Evolutionary conservation across 2,888 invertebrate genomes (phyloP).

Genomic region (Phlogophora meticulosa): DNA sequence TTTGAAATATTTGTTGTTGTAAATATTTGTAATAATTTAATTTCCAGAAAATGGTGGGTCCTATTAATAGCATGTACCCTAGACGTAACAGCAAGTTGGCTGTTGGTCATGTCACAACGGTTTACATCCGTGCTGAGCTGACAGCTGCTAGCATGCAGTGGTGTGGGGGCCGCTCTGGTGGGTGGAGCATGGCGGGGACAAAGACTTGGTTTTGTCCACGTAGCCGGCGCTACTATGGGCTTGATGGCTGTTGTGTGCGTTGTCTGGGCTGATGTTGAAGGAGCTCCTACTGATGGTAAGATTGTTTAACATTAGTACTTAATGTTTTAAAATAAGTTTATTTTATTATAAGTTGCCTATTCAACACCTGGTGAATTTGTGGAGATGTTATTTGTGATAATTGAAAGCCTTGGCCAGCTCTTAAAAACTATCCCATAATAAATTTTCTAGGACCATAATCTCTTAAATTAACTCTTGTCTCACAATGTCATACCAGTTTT

Average conservation of each 20-base stretch:
- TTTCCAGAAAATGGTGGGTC: conserved; percentile 92
- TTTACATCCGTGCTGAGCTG: conserved; percentile 90
- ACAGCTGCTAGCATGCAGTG: conserved; percentile 96
- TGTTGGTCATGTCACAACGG: conserved; percentile 95
- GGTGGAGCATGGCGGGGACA: conserved; percentile 95
- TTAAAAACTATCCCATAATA: too few relatives aligned
- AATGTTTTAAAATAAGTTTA: too few relatives aligned
- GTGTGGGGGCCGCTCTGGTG: conserved; percentile 95
- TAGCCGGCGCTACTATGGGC: conserved; percentile 95
- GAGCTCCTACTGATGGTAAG: conserved; percentile 92
- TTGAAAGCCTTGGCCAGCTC: too few relatives aligned
- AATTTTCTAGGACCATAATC: too few relatives aligned
- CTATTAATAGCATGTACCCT: conserved; percentile 94
- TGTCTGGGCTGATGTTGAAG: conserved; percentile 95
- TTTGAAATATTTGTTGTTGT: too few relatives aligned
- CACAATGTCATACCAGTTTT: too few relatives aligned
- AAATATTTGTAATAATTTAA: conserved; percentile 19
- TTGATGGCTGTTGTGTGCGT: conserved; percentile 96
- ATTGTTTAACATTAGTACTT: background rate
- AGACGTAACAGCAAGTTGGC: conserved; percentile 96
- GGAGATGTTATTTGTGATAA: too few relatives aligned
- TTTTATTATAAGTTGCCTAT: too few relatives aligned
- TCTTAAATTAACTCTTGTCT: too few relatives aligned
- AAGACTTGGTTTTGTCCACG: conserved; percentile 94
- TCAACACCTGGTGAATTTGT: too few relatives aligned